Percentiles rank a stretch among this genome's conserved stretches.
Conservation (phyloP, 2,888 invertebrate genomes). For the Leptarthrus brevirostris region DNA sequence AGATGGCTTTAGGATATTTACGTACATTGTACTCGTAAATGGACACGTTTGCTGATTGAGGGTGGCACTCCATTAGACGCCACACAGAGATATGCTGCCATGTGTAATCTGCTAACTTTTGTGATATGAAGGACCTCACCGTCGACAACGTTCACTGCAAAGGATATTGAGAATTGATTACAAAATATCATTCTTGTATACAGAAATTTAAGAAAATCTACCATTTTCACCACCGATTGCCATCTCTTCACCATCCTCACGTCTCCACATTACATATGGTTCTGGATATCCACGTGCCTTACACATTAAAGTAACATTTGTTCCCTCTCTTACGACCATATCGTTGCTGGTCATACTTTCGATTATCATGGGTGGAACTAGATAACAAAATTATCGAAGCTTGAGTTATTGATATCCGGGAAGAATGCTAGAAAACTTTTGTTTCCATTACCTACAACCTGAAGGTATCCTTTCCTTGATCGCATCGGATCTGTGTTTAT, state of each 20-base stretch:
- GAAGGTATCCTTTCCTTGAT: constrained; percentile 87
- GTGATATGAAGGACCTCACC: constrained; percentile 87
- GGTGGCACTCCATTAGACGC: constrained; percentile 94
- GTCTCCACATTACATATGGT: constrained; percentile 92
- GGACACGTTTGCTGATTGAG: constrained; percentile 86
- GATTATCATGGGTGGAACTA: constrained; percentile 92
- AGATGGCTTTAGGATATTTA: constrained; percentile 59
- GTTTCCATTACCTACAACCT: constrained; percentile 84
- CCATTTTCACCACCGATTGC: constrained; percentile 90
- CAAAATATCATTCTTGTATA: neutral
- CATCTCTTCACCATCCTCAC: constrained; percentile 90
- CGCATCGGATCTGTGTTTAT: constrained; percentile 96
- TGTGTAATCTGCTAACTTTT: constrained; percentile 90
- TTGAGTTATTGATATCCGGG: constrained; percentile 24
- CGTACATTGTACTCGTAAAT: constrained; percentile 87
- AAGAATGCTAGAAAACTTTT: constrained; percentile 8
- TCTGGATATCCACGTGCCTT: constrained; percentile 90
- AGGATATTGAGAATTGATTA: constrained; percentile 54
- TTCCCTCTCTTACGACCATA: constrained; percentile 90
- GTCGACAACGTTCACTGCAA: constrained; percentile 86
- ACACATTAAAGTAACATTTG: constrained; percentile 88
- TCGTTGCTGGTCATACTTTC: constrained; percentile 91
- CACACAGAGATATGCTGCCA: constrained; percentile 93
- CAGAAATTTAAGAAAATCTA: constrained; percentile 63
- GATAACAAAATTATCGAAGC: constrained; percentile 55